Base-by-base conservation (phyloP, 2,797 vertebrate species). In the Semaprochilodus insignis region DNA sequence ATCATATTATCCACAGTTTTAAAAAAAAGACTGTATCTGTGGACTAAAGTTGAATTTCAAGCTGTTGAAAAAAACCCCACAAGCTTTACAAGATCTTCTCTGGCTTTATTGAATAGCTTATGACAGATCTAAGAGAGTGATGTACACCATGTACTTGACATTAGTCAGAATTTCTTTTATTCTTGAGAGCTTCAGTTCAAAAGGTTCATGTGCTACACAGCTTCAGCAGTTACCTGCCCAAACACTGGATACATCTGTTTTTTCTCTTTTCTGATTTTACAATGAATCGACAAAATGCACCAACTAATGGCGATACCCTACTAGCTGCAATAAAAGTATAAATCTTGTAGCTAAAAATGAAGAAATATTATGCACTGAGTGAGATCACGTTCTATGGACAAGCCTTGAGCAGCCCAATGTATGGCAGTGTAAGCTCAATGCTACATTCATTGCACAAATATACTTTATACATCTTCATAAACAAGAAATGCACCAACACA, bases 351-450 rank as follows among this genome's bases (percentile, higher is more conserved):
- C 51, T 34, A 17, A 11, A 17, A 51, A 25, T 16, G 5, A 27
- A 5, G 67, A n/a, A n/a, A 16, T n/a, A 72, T 11, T 16, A 2
- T 23, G 48, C 19, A 63, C 19, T n/a, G 48, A 55, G 27, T 21
- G 40, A 15, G 11, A 63, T 62, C 59, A 73, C 15, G 31, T 73
- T 52, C 17, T 54, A 34, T 70, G 54, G 14, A 40, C 8, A 8
- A 66, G 52, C 59, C 54, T 75, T 21, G 34, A 34, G 40, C 19
- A 6, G 34, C 62, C 16, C 62, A 1, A 67, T 21, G 83, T 52
- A 83, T 90, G 94, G 93, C 93, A 94, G 94, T 94, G 91, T 88
- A 88, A 78, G 91, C 92, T 92, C 90, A 90, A 73, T 85, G 90
- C 91, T 93, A 93, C 92, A 89, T 92, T 77, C 72, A 34, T 76